Base-by-base conservation (phyloP, 2,797 vertebrate genomes). In the Poliocrania exsul region DNA sequence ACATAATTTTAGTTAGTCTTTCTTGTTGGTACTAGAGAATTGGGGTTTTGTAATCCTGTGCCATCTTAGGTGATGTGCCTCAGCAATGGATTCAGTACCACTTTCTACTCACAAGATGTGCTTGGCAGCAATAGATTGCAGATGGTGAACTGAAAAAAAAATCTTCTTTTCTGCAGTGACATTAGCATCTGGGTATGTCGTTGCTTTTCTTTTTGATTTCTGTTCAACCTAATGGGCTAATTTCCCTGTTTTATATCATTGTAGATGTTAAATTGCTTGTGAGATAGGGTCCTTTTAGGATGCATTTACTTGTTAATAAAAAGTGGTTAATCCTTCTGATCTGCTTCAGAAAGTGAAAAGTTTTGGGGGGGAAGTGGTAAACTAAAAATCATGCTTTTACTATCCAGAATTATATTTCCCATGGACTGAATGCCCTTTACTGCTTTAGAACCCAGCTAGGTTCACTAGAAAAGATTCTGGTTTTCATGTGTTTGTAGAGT, bases 41-140 rank as follows among this genome's bases (percentile, higher is more conserved):
- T 26, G 9, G 35, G n/a, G 58, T 42, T 67, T 42, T 86, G 53
- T 81, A 81, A 54, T 81, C 38, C 77, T 95, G 74, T 88, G 29
- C 74, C 58, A 79, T 79, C 54, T 73, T 78, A 73, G 47, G 81
- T 77, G 81, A 84, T 56, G 20, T 85, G 82, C 26, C 70, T 86
- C 57, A 70, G 86, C 40, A 54, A 33, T 81, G 75, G 67, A 58
- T 88, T 92, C 44, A 56, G 86, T 74, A 60, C 38, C 29, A 33
- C 1, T 74, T 72, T 84, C 60, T 74, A 88, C 87, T 93, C 49
- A 82, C 47, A 86, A 86, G 90, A 91, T 84, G 40, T 86, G 47
- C 26, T 94, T 96, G 94, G 94, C 95, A 95, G 61, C 70, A 74
- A 35, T 35, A 86, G 35, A 16, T 28, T 86, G 80, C 96, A 97